Evolutionary conservation across 2,888 invertebrate genomes (phyloP).

Genomic region (Tipula lateralis): DNA sequence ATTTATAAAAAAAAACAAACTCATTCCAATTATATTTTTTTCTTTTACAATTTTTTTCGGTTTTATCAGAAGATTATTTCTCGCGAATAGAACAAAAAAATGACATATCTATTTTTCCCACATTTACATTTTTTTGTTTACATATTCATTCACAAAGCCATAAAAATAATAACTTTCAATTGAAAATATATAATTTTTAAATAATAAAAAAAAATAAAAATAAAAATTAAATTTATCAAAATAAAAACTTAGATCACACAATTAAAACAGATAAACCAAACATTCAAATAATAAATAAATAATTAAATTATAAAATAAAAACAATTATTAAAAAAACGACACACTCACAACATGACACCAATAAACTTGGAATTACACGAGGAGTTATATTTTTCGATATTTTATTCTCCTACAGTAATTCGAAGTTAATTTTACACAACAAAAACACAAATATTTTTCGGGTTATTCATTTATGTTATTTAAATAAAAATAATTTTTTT

Average conservation of each 20-base stretch:
- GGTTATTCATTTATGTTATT: background rate
- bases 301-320: no score
- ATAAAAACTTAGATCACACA: background rate
- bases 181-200: background rate
- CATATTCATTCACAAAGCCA: background rate
- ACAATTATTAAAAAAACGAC: constrained; percentile 20
- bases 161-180: background rate
- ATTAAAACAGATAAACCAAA: background rate
- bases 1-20: constrained; percentile 25
- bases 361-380: background rate
- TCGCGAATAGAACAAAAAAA: background rate
- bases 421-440: background rate
- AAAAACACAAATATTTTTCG: constrained; percentile 7
- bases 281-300: background rate
- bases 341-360: constrained; percentile 32
- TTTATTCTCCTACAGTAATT: background rate
- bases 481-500: background rate
- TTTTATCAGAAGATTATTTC: background rate
- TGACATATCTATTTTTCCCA: background rate
- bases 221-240: no score
- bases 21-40: constrained; percentile 28
- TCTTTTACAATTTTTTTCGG: background rate
- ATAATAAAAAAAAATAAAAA: background rate
- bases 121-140: background rate
- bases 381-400: background rate